Evolutionary conservation across 2,888 invertebrate species (phyloP).

Genomic region (Teleiodes luculella): DNA sequence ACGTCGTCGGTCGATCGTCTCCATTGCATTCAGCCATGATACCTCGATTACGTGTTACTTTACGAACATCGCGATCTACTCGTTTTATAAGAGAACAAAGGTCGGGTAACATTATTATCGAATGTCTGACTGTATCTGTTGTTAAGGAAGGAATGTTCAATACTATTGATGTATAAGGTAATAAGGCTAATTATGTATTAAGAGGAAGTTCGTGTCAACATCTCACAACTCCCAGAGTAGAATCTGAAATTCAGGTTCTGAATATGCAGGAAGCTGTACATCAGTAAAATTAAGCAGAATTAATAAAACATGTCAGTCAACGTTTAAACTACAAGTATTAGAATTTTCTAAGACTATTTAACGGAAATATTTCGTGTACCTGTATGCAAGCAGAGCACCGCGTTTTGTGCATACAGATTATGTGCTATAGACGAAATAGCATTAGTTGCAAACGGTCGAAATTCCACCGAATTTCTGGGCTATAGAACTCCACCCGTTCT

Average conservation of each 20-base stretch:
- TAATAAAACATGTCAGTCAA: no score
- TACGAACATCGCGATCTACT: slow-evolving; percentile 18
- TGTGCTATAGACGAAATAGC: not conserved
- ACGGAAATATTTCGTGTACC: no score
- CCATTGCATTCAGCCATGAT: not conserved
- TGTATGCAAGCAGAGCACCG: no score
- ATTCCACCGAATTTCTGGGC: not conserved
- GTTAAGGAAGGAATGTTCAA: slow-evolving; percentile 23
- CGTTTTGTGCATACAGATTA: no score
- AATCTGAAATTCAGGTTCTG: no score
- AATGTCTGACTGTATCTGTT: slow-evolving; percentile 21
- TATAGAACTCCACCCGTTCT: slow-evolving; percentile 1
- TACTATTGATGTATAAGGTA: not conserved
- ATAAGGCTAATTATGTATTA: not conserved
- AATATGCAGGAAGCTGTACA: no score
- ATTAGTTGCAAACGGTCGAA: not conserved
- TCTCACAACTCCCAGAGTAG: not conserved
- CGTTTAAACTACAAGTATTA: no score
- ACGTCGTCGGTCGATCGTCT: not conserved
- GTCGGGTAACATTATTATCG: slow-evolving; percentile 22
- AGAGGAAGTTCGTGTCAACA: not conserved
- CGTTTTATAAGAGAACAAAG: slow-evolving; percentile 22
- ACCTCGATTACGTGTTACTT: slow-evolving; percentile 9
- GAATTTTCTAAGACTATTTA: no score
- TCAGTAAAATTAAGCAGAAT: no score